A percentile compares a stretch with the other conserved stretches of the same genome.
phyloP scores from a whole-genome alignment of 2,888 invertebrate species.

The Ceramica pisi region DNA sequence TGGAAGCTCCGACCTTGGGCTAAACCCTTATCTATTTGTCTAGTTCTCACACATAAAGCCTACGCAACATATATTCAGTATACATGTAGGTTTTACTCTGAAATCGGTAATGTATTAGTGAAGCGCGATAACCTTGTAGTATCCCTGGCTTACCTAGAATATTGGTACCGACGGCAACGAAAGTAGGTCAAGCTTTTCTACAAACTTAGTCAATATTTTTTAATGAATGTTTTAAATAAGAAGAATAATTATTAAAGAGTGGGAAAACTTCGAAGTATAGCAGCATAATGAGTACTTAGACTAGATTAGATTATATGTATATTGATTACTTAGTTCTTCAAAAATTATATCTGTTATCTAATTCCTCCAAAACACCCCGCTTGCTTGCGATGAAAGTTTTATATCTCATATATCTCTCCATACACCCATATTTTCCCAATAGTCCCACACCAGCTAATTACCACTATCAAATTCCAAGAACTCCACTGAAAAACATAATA shows the following conservation, averaged over 20 bases:
- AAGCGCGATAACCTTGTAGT: conserved; percentile 32
- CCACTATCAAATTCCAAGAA: neutral
- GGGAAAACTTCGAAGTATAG: neutral
- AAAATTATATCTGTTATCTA: too few species aligned
- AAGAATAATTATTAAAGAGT: too few species aligned
- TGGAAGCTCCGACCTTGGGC: neutral
- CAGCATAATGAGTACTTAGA: too few species aligned
- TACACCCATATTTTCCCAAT: too few species aligned
- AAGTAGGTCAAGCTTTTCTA: conserved; percentile 4
- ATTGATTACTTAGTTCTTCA: too few species aligned
- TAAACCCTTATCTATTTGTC: conserved; percentile 20
- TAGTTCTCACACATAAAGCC: neutral
- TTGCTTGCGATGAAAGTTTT: too few species aligned
- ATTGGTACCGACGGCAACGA: conserved; percentile 3
- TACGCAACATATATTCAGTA: neutral
- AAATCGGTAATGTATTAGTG: conserved; percentile 37
- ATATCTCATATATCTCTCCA: too few species aligned
- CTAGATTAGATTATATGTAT: too few species aligned
- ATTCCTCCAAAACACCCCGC: too few species aligned
- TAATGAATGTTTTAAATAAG: too few species aligned
- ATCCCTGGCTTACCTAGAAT: neutral
- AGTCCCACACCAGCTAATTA: neutral
- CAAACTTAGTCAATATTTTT: neutral
- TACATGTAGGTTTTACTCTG: conserved; percentile 15
- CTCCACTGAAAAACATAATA: too few species aligned